A percentile compares a stretch with the other conserved stretches of the same genome.
These are phyloP conservation scores for Chymomyza procnemis DNA, from an alignment of 2,888 invertebrate genomes.

Conservation along the genomic window DNA sequence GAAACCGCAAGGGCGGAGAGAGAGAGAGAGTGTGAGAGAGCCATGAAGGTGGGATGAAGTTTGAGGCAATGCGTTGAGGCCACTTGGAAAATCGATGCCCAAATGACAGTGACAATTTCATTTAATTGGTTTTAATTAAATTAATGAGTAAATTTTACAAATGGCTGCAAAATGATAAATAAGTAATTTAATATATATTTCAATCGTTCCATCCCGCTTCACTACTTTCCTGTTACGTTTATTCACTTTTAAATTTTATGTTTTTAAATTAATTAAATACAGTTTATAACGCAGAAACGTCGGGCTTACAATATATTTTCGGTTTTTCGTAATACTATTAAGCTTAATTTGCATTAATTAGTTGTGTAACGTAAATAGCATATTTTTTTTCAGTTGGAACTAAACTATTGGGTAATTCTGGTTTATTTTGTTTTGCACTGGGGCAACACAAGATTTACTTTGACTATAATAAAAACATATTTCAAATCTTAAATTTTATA, in stretches of 20 bases:
- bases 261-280: slow-evolving; percentile 64
- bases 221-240: not conserved
- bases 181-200: slow-evolving; percentile 65
- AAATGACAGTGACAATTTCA: slow-evolving; percentile 70
- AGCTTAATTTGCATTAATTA: slow-evolving; percentile 65
- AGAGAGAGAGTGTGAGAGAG: too few relatives aligned
- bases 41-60: not conserved
- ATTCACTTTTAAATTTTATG: slow-evolving; percentile 12
- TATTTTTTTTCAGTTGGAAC: not conserved
- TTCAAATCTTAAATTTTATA: too few relatives aligned
- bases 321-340: slow-evolving; percentile 47
- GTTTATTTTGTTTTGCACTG: not conserved
- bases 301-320: slow-evolving; percentile 6
- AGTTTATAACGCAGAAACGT: slow-evolving; percentile 35
- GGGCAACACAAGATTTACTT: too few relatives aligned
- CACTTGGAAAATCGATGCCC: slow-evolving; percentile 64
- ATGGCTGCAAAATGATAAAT: slow-evolving; percentile 71
- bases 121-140: slow-evolving; percentile 72
- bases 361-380: slow-evolving; percentile 42
- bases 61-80: not conserved
- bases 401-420: slow-evolving; percentile 13
- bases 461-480: too few relatives aligned
- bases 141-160: slow-evolving; percentile 72
- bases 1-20: not conserved
- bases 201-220: not conserved